phyloP scores from a whole-genome alignment of 37 sponge, comb jelly and placozoan species.

The Ephydatia muelleri region DNA sequence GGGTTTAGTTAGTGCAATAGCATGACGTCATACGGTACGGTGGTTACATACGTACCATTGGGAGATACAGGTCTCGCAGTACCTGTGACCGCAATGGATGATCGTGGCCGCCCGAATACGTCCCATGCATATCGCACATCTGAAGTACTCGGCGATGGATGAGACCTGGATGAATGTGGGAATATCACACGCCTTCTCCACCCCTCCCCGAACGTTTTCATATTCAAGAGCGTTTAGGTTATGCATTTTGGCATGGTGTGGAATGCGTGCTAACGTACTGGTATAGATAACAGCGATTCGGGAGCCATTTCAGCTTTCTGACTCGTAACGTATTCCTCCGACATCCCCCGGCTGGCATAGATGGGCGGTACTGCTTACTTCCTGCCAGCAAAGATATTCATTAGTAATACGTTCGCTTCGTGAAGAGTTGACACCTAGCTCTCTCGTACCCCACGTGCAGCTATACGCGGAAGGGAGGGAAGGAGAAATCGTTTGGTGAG shows the following conservation, averaged over 20 bases:
- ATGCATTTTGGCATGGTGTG: too few species aligned
- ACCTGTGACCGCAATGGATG: slow-evolving; percentile 71
- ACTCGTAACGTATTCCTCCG: too few species aligned
- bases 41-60: slow-evolving; percentile 65
- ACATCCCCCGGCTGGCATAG: not conserved
- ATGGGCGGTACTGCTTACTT: not conserved
- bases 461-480: not conserved
- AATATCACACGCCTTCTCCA: too few species aligned
- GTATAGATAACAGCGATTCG: too few species aligned
- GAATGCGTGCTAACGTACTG: too few species aligned
- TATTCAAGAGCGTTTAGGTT: too few species aligned
- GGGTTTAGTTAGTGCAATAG: too few species aligned
- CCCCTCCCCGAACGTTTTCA: too few species aligned
- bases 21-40: too few species aligned
- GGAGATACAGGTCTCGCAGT: slow-evolving; percentile 65
- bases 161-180: not conserved
- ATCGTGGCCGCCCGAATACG: slow-evolving; percentile 27
- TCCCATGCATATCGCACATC: slow-evolving; percentile 57
- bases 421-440: not conserved
- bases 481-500: not conserved
- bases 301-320: too few species aligned
- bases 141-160: too few species aligned
- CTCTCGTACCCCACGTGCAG: not conserved
- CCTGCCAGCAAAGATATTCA: not conserved
- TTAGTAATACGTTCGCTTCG: not conserved